Conservation (phyloP, 2,888 invertebrate genomes). For the Ctena decussata region DNA sequence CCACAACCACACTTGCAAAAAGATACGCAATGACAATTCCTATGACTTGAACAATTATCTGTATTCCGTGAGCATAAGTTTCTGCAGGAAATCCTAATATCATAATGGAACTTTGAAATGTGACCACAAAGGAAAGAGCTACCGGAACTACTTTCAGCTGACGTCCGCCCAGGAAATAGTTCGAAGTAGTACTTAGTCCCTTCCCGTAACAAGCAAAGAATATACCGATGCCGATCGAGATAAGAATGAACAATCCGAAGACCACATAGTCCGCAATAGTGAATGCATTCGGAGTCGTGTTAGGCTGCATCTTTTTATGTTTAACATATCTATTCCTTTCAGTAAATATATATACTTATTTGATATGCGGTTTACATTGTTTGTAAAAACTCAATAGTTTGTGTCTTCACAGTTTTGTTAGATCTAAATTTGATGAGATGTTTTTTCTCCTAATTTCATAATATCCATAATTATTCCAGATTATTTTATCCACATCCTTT, state of each 20-base stretch:
- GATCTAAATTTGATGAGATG: no score
- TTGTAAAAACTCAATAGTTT: no score
- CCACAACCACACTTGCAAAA: conserved; percentile 1
- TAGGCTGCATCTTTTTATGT: no score
- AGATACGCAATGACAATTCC: neutral
- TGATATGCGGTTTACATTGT: no score
- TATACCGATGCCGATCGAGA: conserved; percentile 5
- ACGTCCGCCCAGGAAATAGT: conserved; percentile 43
- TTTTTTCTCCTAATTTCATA: no score
- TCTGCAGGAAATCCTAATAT: conserved; percentile 48
- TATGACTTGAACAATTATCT: neutral
- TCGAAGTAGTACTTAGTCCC: conserved; percentile 22
- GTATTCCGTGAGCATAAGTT: conserved; percentile 32
- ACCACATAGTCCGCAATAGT: neutral
- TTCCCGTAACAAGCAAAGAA: conserved; percentile 26
- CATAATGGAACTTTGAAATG: no score
- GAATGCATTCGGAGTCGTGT: neutral
- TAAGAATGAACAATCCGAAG: conserved; percentile 2
- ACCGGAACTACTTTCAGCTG: conserved; percentile 33
- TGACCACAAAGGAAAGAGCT: conserved; percentile 38
- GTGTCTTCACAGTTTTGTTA: no score
- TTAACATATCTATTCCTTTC: no score
- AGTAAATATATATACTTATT: no score
- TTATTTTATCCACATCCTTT: no score
- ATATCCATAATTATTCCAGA: no score